Evolutionary conservation across 53 echinoderm and acorn worm species (phyloP).

Genomic region (Henricia sp.): DNA sequence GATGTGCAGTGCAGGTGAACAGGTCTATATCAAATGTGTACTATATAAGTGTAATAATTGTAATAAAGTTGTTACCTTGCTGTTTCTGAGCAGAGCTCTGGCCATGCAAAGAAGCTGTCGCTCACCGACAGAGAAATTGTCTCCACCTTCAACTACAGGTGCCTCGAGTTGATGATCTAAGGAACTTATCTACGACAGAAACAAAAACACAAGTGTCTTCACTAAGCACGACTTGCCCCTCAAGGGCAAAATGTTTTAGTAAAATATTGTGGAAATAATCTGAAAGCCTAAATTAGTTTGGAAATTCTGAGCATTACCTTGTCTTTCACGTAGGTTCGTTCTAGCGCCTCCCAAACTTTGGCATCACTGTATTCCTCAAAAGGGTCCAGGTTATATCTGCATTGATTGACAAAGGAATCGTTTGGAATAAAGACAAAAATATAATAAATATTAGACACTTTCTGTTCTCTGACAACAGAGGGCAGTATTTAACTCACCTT

Average conservation of each 20-base stretch:
- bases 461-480: no score
- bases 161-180: conserved; percentile 80
- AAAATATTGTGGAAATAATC: no score
- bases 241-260: no score
- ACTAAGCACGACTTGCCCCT: no score
- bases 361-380: conserved; percentile 74
- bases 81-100: conserved; percentile 88
- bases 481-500: no score
- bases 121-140: conserved; percentile 97
- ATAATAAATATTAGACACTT: no score
- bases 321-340: conserved; percentile 92
- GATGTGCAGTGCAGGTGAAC: no score
- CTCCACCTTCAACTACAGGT: conserved; percentile 82
- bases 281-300: no score
- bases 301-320: no score
- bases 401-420: background rate
- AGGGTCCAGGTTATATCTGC: conserved; percentile 94
- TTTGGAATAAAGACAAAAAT: no score
- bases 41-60: no score
- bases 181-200: conserved; percentile 64
- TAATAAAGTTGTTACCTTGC: conserved; percentile 82
- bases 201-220: background rate
- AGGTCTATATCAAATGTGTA: no score
- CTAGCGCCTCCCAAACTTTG: conserved; percentile 81
- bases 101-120: conserved; percentile 92